Base-by-base conservation (phyloP, 2,113 vertebrate species). In the Calypte anna region DNA sequence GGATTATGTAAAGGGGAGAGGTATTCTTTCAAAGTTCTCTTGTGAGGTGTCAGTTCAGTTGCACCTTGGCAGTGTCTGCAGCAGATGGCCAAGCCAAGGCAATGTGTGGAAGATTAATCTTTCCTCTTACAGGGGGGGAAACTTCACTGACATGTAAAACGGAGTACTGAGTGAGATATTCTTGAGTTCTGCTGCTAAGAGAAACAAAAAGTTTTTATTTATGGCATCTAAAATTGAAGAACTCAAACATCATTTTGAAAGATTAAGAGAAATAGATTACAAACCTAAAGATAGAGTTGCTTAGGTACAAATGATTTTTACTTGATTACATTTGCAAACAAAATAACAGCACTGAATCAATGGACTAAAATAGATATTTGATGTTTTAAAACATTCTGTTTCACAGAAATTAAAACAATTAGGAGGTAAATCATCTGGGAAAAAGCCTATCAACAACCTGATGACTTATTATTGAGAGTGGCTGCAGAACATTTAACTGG, bases 331-430 rank as follows among this genome's bases (percentile, higher is more conserved):
- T 83, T 88, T 86, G 61, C 57, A 92, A 93, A 61, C 33, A 63
- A 86, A 94, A 61, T 64, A 93, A 63, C 54, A 87, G 50, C 58
- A 76, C n/a, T 55, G 54, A 67, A 84, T 78, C 64, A 84, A 46
- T 59, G 44, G n/a, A 50, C 46, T 85, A 55, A 91, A 94, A 89
- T 48, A 88, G 36, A 58, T 82, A 90, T 31, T 40, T 72, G 38
- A 46, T 68, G 31, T 86, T 88, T 93, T 74, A 81, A 96, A 95
- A 67, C 53, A 74, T 90, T 91, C 20, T 46, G 3, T 80, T 94
- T 38, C 64, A 88, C 48, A 86, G 67, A 87, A 92, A 63, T 67
- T 16, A 86, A 74, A 93, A 86, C 68, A 85, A 85, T 87, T 87
- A 88, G 53, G 82, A 78, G 31, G 31, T 40, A 91, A 93, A 83